Evolutionary conservation across 2,888 invertebrate species (phyloP).

Genomic region (Hydropsyche betteni): DNA sequence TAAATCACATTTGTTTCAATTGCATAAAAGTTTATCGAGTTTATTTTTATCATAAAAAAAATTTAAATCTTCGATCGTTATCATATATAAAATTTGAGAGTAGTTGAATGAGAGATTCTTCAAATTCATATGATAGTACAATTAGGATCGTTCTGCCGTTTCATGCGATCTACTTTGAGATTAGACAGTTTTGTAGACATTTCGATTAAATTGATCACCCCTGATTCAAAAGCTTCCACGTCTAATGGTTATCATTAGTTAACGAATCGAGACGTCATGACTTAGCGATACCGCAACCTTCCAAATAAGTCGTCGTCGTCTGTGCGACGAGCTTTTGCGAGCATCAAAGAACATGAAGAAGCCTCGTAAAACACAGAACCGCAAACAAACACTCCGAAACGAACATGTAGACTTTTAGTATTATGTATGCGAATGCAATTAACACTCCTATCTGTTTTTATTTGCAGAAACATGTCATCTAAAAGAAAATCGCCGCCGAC

Average conservation of each 20-base stretch:
- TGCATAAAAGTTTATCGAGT: too few relatives aligned
- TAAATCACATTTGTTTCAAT: too few relatives aligned
- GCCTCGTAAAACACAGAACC: background rate
- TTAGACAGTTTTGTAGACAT: background rate
- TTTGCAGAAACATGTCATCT: conserved; percentile 91
- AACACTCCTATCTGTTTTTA: conserved; percentile 41
- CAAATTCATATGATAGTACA: too few relatives aligned
- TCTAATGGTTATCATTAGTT: conserved; percentile 29
- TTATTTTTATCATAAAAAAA: too few relatives aligned
- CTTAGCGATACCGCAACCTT: conserved; percentile 36
- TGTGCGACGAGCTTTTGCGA: conserved; percentile 14
- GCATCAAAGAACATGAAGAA: background rate
- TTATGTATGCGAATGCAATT: too few relatives aligned
- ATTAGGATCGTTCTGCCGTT: too few relatives aligned
- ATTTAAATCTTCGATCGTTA: too few relatives aligned
- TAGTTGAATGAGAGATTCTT: too few relatives aligned
- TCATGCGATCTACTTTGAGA: too few relatives aligned
- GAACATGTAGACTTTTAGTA: background rate
- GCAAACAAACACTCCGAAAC: background rate
- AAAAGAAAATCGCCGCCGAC: conserved; percentile 96
- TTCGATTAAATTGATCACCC: conserved; percentile 18
- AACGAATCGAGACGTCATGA: conserved; percentile 32
- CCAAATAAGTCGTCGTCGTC: conserved; percentile 29
- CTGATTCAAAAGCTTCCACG: conserved; percentile 4
- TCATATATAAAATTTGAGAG: too few relatives aligned